Base-by-base conservation (phyloP, 1,140 invertebrate genomes). In the Anoplolepis gracilipes region DNA sequence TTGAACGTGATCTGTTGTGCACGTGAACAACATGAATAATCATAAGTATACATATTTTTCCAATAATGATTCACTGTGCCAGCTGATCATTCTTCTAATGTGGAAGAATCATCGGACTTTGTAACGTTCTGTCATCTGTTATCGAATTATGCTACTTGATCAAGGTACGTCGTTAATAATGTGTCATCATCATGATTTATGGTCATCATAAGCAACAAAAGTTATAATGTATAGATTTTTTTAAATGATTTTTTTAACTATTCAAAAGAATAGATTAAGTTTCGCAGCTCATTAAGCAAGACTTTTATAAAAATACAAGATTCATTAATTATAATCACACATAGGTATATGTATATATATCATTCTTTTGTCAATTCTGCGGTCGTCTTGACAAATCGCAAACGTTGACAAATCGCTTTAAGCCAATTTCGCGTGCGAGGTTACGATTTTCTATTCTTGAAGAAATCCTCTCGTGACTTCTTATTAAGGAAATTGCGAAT, bases 401-500 rank as follows among this genome's bases (percentile, higher is more conserved):
- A 69, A 53, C 25, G 0, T 1, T 1, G 19, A 7, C 22, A 13
- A 16, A 36, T 36, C 46, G 22, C 30, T 39, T 19, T 25, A 22
- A 10, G n/a, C 16, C 28, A 53, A 53, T 75, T 73, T 89, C 55
- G 87, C 87, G 76, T 86, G 88, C 22, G 16, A 76, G 19, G n/a
- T 16, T 16, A 46, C 13, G 2, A 36, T 62, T n/a, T n/a, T 25
- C 8, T 7, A 28, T 67, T 85, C 39, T 84, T 42, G 76, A 75
- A 76, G 61, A 72, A 89, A 89, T 89, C 55, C 6, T 55, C 39
- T 62, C 57, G n/a, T 11, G 53, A 11, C 11, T 85, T 8, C 70
- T 65, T 62, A 61, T 89, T 89, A 88, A 76, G 84, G 30, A 88
- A 88, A 88, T 88, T 85, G 57, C 61, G 4, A 55, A 0, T 7